Percentiles rank a stretch among this genome's conserved stretches.
Evolutionary conservation across 2,113 vertebrate species (phyloP).

Genomic region (Rhineura floridana): DNA sequence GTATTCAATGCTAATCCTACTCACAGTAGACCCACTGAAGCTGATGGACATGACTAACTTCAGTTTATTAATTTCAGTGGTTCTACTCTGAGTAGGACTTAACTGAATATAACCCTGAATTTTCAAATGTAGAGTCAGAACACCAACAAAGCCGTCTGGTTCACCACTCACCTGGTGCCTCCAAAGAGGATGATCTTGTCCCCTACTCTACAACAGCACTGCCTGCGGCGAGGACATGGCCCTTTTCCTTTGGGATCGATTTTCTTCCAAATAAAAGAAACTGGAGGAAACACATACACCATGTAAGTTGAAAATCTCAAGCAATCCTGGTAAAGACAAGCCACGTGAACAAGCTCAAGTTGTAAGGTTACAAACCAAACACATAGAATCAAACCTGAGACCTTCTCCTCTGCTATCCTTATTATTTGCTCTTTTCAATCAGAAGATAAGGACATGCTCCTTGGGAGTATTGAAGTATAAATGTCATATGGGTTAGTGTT

Average conservation of each 20-base stretch:
- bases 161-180: slow-evolving; percentile 89
- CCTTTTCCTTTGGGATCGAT: slow-evolving; percentile 95
- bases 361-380: not conserved
- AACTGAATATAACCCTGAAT: no score
- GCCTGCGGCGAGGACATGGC: slow-evolving; percentile 91
- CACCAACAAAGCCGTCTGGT: not conserved
- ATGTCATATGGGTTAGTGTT: not conserved
- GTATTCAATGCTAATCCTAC: no score
- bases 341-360: not conserved
- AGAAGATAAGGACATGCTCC: fast-evolving
- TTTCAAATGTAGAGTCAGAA: slow-evolving; percentile 7
- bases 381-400: not conserved
- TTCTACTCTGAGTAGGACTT: no score
- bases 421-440: not conserved
- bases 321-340: not conserved
- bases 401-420: not conserved
- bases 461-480: not conserved
- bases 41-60: no score
- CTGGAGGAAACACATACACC: slow-evolving; percentile 50
- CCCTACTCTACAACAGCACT: slow-evolving; percentile 97
- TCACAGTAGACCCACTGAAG: no score
- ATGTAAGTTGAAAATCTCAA: not conserved
- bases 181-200: slow-evolving; percentile 97
- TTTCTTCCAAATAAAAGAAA: slow-evolving; percentile 89
- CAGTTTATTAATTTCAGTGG: no score